Evolutionary conservation across 2,113 vertebrate species (phyloP).

Genomic region (Cheirogaleus medius): DNA sequence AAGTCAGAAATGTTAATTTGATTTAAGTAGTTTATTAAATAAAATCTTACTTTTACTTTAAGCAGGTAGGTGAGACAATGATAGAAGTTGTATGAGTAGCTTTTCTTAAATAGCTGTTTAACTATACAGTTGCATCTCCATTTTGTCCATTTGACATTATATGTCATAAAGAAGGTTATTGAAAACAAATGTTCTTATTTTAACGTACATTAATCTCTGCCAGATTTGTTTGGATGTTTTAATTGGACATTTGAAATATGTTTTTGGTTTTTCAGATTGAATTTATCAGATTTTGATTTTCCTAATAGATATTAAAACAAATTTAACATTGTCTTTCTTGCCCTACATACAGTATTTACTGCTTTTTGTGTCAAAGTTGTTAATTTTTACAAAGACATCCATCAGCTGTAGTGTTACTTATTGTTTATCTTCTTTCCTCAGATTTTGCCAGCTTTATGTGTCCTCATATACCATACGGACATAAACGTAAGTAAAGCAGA

Average conservation of each 20-base stretch:
- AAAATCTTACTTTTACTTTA: slow-evolving; percentile 27
- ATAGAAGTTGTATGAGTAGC: slow-evolving; percentile 14
- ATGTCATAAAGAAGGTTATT: slow-evolving; percentile 15
- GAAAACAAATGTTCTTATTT: slow-evolving; percentile 35
- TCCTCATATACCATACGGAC: slow-evolving; percentile 99
- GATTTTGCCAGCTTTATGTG: slow-evolving; percentile 98
- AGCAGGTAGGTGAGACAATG: slow-evolving; percentile 23
- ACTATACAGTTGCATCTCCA: not conserved
- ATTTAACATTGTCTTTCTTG: slow-evolving; percentile 42
- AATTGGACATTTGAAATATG: slow-evolving; percentile 35
- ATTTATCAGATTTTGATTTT: slow-evolving; percentile 52
- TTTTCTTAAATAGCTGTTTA: not conserved
- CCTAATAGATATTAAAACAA: slow-evolving; percentile 39
- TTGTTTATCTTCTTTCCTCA: slow-evolving; percentile 83
- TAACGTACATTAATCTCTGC: slow-evolving; percentile 43
- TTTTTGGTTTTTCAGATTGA: slow-evolving; percentile 58
- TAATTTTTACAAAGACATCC: slow-evolving; percentile 39
- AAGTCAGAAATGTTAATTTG: not conserved
- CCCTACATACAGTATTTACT: slow-evolving; percentile 31
- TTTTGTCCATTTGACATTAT: slow-evolving; percentile 45
- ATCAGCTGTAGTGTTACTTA: slow-evolving; percentile 47
- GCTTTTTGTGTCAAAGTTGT: slow-evolving; percentile 18
- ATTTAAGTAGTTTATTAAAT: slow-evolving; percentile 34
- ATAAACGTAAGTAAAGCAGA: slow-evolving; percentile 95
- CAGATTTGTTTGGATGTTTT: slow-evolving; percentile 56